A percentile compares a stretch with the other conserved stretches of the same genome.
Conservation (phyloP, 1,140 invertebrate species). For the Apocrypta bakeri region DNA sequence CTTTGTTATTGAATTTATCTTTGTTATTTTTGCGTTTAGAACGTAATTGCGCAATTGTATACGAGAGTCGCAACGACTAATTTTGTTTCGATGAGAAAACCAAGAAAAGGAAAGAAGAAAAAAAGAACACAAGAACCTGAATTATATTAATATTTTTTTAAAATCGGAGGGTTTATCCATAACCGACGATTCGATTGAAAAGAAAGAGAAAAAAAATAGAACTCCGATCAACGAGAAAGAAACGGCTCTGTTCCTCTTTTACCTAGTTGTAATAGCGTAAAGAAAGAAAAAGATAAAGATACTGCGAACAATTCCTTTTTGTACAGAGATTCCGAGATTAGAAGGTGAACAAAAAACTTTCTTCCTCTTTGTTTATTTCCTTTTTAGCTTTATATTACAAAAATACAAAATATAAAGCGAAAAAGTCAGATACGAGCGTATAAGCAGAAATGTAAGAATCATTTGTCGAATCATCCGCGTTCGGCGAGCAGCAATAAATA, state of each 20-base stretch:
- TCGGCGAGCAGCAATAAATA: conserved; percentile 41
- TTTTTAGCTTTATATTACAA: conserved; percentile 16
- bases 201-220: conserved; percentile 10
- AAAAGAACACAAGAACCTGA: no score
- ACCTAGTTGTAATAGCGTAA: conserved; percentile 39
- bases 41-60: neutral
- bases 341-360: conserved; percentile 36
- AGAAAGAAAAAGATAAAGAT: neutral
- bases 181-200: neutral
- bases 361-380: conserved; percentile 13
- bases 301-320: conserved; percentile 38
- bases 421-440: conserved; percentile 16
- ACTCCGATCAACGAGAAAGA: conserved; percentile 36
- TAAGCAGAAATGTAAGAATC: conserved; percentile 16
- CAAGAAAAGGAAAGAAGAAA: no score
- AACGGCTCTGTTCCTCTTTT: conserved; percentile 49
- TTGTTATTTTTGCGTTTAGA: neutral
- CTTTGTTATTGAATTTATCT: neutral
- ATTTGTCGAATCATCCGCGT: neutral
- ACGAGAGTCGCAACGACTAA: neutral
- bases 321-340: conserved; percentile 55
- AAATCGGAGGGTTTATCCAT: neutral
- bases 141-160: neutral
- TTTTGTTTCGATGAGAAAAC: neutral
- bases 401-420: neutral